Evolutionary conservation across 2,888 invertebrate species (phyloP), one percentile per base, ranked within the genome.

Genomic region (Drosophila nr. perissopoda): DNA sequence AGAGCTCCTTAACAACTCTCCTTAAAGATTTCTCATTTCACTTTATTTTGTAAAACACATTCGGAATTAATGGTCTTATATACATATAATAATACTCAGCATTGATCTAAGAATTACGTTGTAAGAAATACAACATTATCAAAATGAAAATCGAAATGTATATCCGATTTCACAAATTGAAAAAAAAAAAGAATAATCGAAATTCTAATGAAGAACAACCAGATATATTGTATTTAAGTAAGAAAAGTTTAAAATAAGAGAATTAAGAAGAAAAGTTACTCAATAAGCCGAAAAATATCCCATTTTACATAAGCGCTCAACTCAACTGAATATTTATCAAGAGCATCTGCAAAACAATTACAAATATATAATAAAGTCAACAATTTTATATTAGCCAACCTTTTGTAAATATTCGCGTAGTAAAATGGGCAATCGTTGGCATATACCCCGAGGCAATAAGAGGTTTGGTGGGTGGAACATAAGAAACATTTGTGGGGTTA

Each of bases 401-500:
- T 13, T 21, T 33, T 6, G 11, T 4, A 38, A 27, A 25, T 42
- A 36, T 8, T 36, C 4, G n/a, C 11, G 2, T 51, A 18, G 25
- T 54, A 27, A 61, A 31, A 16, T 13, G 18, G 8, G 11, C 21
- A 4, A n/a, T 36, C 53, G 34, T 56, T 51, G 27, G 27, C 13
- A 31, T 66, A 63, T 66, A 51, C 79, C 65, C 57, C 0, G 7
- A 25, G 10, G 1, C 56, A 48, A 7, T 33, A 18, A 8, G n/a
- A 11, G 10, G 11, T 31, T 53, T 59, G 42, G 80, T 76, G 80
- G 76, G 76, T 66, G 78, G 80, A 75, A 38, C 67, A 36, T n/a
- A 38, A 36, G 40, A 51, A 52, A 64, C 67, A 67, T 78, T 75
- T 75, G 70, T 71, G 78, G 66, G 76, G 68, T 57, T 69, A 79